These are phyloP conservation scores for Hypomesus transpacificus DNA, from an alignment of 2,113 vertebrate genomes.

Conservation along the genomic window DNA sequence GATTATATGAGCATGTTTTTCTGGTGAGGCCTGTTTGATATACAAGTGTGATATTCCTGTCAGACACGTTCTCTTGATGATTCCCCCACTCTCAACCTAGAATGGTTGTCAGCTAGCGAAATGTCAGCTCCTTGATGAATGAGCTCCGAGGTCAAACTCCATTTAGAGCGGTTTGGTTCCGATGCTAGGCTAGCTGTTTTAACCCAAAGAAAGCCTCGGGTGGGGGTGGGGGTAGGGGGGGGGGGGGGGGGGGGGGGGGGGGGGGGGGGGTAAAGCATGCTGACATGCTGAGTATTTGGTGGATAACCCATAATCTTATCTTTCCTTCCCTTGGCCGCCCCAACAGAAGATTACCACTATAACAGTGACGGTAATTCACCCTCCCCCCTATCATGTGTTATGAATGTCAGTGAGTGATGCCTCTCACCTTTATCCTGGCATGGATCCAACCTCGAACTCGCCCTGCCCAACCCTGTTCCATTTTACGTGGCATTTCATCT, in stretches of 20 bases:
- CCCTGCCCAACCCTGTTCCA: slow-evolving; percentile 18
- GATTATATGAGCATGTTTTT: no score
- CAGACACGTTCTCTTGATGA: no score
- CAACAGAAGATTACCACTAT: slow-evolving; percentile 97
- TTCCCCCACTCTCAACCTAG: not conserved
- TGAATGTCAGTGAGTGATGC: slow-evolving; percentile 40
- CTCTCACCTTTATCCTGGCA: slow-evolving; percentile 48
- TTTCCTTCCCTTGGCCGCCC: slow-evolving; percentile 67
- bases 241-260: not conserved
- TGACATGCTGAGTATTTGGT: slow-evolving; percentile 44
- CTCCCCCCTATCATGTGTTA: slow-evolving; percentile 52
- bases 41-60: no score
- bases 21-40: no score
- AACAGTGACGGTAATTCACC: slow-evolving; percentile 94
- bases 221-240: not conserved
- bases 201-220: not conserved
- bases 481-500: no score
- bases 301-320: slow-evolving; percentile 67
- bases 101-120: not conserved
- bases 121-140: not conserved
- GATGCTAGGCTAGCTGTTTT: no score
- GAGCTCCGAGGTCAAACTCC: not conserved
- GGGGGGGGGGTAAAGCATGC: slow-evolving; percentile 21
- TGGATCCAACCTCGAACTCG: slow-evolving; percentile 37
- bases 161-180: not conserved